Evolutionary conservation across 2,888 invertebrate species (phyloP).

Genomic region (Zeuzera pyrina): DNA sequence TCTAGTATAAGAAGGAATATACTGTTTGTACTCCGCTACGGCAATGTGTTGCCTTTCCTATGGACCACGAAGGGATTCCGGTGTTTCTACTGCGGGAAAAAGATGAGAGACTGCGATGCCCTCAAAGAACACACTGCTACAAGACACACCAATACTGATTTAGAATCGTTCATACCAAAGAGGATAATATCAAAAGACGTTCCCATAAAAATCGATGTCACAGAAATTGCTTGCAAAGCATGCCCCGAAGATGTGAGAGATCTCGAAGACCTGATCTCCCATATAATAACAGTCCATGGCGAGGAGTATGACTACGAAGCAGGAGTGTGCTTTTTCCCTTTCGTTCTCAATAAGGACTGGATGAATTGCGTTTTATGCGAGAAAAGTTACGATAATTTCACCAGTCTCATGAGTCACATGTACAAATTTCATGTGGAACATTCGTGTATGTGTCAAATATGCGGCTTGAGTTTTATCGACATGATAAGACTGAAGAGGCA

Average conservation of each 20-base stretch:
- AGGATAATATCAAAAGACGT: slow-evolving; percentile 44
- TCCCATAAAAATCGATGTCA: slow-evolving; percentile 47
- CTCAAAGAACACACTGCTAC: slow-evolving; percentile 32
- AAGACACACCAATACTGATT: slow-evolving; percentile 29
- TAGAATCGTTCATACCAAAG: slow-evolving; percentile 31
- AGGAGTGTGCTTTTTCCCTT: slow-evolving; percentile 42
- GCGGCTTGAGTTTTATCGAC: slow-evolving; percentile 42
- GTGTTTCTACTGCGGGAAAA: slow-evolving; percentile 48
- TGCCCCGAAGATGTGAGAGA: slow-evolving; percentile 25
- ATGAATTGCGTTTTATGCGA: slow-evolving; percentile 41
- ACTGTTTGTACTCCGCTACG: slow-evolving; percentile 34
- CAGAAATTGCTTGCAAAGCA: slow-evolving; percentile 32
- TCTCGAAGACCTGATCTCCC: slow-evolving; percentile 34
- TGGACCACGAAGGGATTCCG: slow-evolving; percentile 48
- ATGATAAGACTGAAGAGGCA: slow-evolving; percentile 40
- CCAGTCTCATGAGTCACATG: slow-evolving; percentile 43
- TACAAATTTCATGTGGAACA: slow-evolving; percentile 42
- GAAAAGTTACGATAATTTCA: slow-evolving; percentile 37
- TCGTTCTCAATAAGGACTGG: slow-evolving; percentile 29
- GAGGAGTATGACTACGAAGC: slow-evolving; percentile 28
- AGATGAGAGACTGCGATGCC: slow-evolving; percentile 32
- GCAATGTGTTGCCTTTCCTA: slow-evolving; percentile 41
- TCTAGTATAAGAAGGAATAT: slow-evolving; percentile 36
- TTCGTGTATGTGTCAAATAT: slow-evolving; percentile 43
- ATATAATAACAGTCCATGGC: slow-evolving; percentile 30